A percentile compares a stretch with the other conserved stretches of the same genome.
Evolutionary conservation across 2,888 invertebrate species (phyloP).

Genomic region (Papilio elwesi): DNA sequence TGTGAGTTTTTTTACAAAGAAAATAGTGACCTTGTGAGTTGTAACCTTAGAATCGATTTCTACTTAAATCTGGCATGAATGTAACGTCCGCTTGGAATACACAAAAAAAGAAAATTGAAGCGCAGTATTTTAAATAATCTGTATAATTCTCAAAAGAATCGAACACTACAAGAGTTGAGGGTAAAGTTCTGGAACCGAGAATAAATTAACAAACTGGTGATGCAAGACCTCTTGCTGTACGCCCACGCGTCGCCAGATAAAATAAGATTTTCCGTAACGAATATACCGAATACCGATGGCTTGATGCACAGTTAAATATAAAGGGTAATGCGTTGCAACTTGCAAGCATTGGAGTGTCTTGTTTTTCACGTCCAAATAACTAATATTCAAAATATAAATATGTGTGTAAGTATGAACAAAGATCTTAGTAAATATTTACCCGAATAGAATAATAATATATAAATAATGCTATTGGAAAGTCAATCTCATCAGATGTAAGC

Average conservation of each 20-base stretch:
- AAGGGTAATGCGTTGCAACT: background rate
- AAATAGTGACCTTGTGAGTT: no score
- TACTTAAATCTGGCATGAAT: no score
- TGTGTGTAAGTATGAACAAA: background rate
- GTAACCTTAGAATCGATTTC: no score
- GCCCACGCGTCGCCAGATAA: constrained; percentile 33
- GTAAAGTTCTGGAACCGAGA: constrained; percentile 18
- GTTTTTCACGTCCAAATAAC: background rate
- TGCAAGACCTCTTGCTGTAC: constrained; percentile 15
- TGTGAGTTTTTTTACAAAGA: no score
- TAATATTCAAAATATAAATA: background rate
- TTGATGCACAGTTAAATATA: constrained; percentile 37
- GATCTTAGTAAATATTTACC: background rate
- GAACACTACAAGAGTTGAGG: background rate
- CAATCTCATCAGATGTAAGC: no score
- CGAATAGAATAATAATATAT: background rate
- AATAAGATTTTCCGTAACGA: constrained; percentile 43
- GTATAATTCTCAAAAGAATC: background rate
- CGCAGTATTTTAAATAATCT: no score
- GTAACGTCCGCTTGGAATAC: no score
- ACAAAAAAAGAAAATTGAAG: no score
- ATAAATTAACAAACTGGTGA: constrained; percentile 26
- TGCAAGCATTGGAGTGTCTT: background rate
- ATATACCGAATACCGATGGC: constrained; percentile 35
- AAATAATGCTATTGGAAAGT: no score